These are phyloP conservation scores for Eurystomus glaucurus DNA, from an alignment of 2,797 vertebrate species.

Conservation along the genomic window DNA sequence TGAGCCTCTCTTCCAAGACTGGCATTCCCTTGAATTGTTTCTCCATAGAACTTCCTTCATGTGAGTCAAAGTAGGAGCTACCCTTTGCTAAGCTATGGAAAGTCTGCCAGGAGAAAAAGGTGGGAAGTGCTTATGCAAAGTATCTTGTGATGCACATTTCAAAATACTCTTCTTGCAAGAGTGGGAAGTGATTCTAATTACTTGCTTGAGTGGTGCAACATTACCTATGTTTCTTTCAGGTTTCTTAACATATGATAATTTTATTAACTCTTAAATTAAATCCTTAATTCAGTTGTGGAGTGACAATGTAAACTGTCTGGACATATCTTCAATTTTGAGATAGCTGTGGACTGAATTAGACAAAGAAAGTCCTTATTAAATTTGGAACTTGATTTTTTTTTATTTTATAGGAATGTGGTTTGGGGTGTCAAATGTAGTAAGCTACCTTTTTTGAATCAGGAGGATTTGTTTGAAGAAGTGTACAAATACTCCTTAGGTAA, in stretches of 20 bases:
- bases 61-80: neutral
- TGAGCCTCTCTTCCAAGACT: neutral
- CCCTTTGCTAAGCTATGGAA: neutral
- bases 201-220: neutral
- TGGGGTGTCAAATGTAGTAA: neutral
- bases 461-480: neutral
- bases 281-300: neutral
- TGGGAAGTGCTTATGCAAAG: neutral
- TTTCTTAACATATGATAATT: neutral
- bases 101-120: neutral
- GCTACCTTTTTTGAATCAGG: neutral
- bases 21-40: neutral
- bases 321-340: neutral
- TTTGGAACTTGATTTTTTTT: neutral
- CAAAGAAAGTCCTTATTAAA: neutral
- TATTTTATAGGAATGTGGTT: neutral
- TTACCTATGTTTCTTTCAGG: neutral
- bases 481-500: neutral
- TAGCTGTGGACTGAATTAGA: neutral
- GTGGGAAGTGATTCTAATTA: neutral
- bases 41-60: neutral
- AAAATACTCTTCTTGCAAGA: neutral
- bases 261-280: neutral
- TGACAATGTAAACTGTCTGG: neutral
- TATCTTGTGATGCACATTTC: neutral